These are phyloP conservation scores for Vollenhovia emeryi DNA, from an alignment of 1,140 invertebrate species.

Conservation along the genomic window DNA sequence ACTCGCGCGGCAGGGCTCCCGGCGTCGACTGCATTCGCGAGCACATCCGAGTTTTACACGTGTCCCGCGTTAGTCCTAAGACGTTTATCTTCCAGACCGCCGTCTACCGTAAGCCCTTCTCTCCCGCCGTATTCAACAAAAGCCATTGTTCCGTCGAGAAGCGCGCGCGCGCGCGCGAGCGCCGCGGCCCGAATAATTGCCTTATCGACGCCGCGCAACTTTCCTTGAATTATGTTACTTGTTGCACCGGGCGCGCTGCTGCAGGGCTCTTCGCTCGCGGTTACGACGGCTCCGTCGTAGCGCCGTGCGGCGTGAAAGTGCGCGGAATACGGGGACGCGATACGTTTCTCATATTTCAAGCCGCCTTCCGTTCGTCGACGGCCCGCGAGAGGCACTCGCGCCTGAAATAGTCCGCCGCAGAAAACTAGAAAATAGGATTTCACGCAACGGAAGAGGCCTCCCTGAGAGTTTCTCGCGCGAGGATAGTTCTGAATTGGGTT, in stretches of 20 bases:
- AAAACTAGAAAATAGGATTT: slow-evolving; percentile 62
- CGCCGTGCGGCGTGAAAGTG: slow-evolving; percentile 60
- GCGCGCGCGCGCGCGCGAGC: too few species aligned
- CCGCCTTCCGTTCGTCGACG: slow-evolving; percentile 1
- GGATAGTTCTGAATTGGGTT: slow-evolving; percentile 40
- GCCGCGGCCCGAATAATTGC: slow-evolving; percentile 70
- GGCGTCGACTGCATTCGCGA: background rate
- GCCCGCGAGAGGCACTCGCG: slow-evolving; percentile 1
- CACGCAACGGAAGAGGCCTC: slow-evolving; percentile 1
- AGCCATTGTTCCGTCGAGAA: slow-evolving; percentile 70
- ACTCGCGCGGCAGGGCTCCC: background rate
- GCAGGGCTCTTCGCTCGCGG: slow-evolving; percentile 33
- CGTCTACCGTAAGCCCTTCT: slow-evolving; percentile 62
- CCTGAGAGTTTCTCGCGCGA: slow-evolving; percentile 4
- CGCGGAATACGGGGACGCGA: slow-evolving; percentile 50
- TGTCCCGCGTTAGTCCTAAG: slow-evolving; percentile 55
- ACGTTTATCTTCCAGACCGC: slow-evolving; percentile 50
- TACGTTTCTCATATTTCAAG: slow-evolving; percentile 71
- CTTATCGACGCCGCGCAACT: slow-evolving; percentile 73
- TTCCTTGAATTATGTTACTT: slow-evolving; percentile 74
- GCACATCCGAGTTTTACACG: slow-evolving; percentile 36
- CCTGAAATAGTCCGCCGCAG: slow-evolving; percentile 25
- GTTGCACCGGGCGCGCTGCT: slow-evolving; percentile 57
- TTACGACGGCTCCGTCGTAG: slow-evolving; percentile 38
- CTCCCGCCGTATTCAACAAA: slow-evolving; percentile 64